phyloP scores from a whole-genome alignment of 1,140 invertebrate species.

The Pristionchus pacificus region DNA sequence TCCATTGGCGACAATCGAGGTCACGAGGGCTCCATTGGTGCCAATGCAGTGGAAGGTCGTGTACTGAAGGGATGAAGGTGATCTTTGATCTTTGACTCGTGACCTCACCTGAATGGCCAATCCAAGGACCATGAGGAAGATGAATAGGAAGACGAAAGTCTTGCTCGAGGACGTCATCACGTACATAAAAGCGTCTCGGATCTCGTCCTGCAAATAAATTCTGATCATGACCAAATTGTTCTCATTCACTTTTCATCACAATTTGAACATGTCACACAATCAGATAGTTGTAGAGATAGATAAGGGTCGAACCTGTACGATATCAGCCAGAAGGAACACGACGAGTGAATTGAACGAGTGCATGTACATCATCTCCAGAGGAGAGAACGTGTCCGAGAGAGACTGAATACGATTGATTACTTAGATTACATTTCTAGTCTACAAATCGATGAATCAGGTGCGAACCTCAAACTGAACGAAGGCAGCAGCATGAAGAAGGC shows the following conservation, averaged over 20 bases:
- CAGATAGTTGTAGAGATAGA: too few relatives aligned
- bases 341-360: conserved; percentile 40
- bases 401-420: conserved; percentile 8
- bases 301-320: conserved; percentile 21
- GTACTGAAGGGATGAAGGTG: conserved; percentile 16
- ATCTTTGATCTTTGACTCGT: neutral
- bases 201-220: conserved; percentile 32
- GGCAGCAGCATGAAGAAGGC: conserved; percentile 62
- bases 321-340: conserved; percentile 38
- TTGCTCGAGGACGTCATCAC: conserved; percentile 33
- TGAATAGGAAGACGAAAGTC: conserved; percentile 58
- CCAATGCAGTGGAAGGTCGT: conserved; percentile 26
- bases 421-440: conserved; percentile 31
- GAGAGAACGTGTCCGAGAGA: conserved; percentile 16
- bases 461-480: conserved; percentile 59
- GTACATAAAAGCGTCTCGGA: conserved; percentile 41
- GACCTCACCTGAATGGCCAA: conserved; percentile 57
- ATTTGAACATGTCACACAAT: too few relatives aligned
- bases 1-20: conserved; percentile 24
- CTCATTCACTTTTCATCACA: too few relatives aligned
- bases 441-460: neutral
- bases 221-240: too few relatives aligned
- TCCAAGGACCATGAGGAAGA: conserved; percentile 58
- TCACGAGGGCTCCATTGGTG: conserved; percentile 24
- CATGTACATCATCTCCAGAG: conserved; percentile 36